These are phyloP conservation scores for Lochmaea crataegi DNA, from an alignment of 2,888 invertebrate genomes.

Conservation along the genomic window DNA sequence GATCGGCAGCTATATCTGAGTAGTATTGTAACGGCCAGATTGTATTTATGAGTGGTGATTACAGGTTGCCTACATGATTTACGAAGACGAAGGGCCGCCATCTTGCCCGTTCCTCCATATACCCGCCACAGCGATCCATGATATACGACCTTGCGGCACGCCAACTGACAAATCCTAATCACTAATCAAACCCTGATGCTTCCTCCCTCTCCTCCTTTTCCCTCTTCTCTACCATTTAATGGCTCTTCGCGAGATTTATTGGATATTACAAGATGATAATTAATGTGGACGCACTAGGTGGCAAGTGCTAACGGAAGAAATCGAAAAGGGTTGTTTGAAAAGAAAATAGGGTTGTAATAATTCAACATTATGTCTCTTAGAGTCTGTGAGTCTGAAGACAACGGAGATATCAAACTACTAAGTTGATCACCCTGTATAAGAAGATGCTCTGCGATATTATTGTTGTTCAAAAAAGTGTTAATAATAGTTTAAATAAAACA, in stretches of 20 bases:
- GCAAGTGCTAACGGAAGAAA: background rate
- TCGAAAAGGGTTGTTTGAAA: slow-evolving; percentile 5
- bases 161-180: slow-evolving; percentile 56
- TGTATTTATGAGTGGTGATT: slow-evolving; percentile 57
- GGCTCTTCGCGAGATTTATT: slow-evolving; percentile 41
- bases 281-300: slow-evolving; percentile 19
- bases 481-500: too few relatives aligned
- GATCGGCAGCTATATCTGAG: slow-evolving; percentile 43
- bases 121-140: slow-evolving; percentile 40
- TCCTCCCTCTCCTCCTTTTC: slow-evolving; percentile 20
- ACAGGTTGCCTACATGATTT: slow-evolving; percentile 57
- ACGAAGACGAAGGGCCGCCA: slow-evolving; percentile 53
- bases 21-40: slow-evolving; percentile 38
- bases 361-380: too few relatives aligned
- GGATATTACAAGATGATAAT: slow-evolving; percentile 36
- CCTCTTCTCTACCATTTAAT: slow-evolving; percentile 36
- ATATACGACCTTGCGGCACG: slow-evolving; percentile 56
- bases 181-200: slow-evolving; percentile 50
- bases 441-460: too few relatives aligned
- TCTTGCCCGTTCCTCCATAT: slow-evolving; percentile 45
- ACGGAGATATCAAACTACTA: too few relatives aligned
- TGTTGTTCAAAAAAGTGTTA: too few relatives aligned
- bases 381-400: too few relatives aligned
- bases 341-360: background rate
- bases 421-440: too few relatives aligned